phyloP scores from a whole-genome alignment of 2,888 invertebrate species.

The Gerris lacustris region DNA sequence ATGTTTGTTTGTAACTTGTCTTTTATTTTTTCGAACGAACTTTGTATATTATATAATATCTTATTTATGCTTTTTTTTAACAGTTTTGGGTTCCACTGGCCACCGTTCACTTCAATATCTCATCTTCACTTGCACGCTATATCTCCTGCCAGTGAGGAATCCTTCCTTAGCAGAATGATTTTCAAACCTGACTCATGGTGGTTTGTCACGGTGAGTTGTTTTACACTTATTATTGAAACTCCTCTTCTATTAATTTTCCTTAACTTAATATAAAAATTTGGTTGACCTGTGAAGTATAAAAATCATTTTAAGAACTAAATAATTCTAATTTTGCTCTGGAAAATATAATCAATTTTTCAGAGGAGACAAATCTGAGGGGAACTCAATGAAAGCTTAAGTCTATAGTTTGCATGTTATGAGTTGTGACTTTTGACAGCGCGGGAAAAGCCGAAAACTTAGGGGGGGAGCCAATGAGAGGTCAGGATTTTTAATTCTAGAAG shows the following conservation, averaged over 20 bases:
- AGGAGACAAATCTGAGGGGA: too few species aligned
- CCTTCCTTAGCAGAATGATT: slow-evolving; percentile 48
- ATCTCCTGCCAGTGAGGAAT: slow-evolving; percentile 63
- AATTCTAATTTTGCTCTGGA: too few species aligned
- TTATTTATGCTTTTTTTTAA: slow-evolving; percentile 26
- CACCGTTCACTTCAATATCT: slow-evolving; percentile 69
- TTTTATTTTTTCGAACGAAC: slow-evolving; percentile 35
- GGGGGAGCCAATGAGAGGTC: too few species aligned
- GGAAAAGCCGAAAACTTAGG: too few species aligned
- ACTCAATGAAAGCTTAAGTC: too few species aligned
- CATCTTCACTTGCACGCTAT: slow-evolving; percentile 83
- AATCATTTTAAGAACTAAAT: too few species aligned
- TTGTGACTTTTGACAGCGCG: too few species aligned
- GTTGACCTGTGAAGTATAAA: too few species aligned
- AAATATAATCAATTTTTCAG: too few species aligned
- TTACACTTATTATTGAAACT: slow-evolving; percentile 40
- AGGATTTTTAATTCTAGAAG: too few species aligned
- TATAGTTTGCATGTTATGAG: too few species aligned
- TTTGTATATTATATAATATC: too few species aligned
- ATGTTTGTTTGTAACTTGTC: background rate
- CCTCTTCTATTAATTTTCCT: slow-evolving; percentile 51
- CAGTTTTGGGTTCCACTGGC: slow-evolving; percentile 76
- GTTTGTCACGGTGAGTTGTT: slow-evolving; percentile 64
- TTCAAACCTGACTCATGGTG: slow-evolving; percentile 64
- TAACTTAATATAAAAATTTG: background rate